A percentile compares a stretch with the other conserved stretches of the same genome.
These are phyloP conservation scores for Trachops cirrhosus DNA, from an alignment of 2,797 vertebrate genomes.

Conservation along the genomic window DNA sequence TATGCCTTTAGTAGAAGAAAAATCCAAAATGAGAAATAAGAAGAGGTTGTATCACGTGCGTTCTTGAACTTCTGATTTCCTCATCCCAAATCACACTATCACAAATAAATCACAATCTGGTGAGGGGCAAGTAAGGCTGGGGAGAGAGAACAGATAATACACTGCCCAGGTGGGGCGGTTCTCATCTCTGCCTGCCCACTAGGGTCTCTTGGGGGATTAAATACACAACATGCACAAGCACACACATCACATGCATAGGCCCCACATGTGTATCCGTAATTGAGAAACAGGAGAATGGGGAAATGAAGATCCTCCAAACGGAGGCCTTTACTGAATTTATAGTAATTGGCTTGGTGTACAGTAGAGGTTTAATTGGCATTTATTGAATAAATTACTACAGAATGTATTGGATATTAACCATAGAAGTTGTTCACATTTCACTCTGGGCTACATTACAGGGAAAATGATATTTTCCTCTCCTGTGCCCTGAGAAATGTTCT, in stretches of 20 bases:
- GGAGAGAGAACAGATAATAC: background rate
- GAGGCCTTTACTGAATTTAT: background rate
- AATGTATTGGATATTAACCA: background rate
- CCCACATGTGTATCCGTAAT: background rate
- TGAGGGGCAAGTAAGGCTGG: background rate
- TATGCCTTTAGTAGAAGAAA: background rate
- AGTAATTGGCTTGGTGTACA: background rate
- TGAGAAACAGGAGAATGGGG: background rate
- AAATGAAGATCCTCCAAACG: background rate
- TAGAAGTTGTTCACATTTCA: background rate
- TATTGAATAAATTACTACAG: background rate
- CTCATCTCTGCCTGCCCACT: background rate
- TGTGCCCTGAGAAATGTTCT: background rate
- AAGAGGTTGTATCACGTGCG: fast-evolving
- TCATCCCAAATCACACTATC: background rate
- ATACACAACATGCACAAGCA: background rate
- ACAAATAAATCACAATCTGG: background rate
- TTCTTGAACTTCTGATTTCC: background rate
- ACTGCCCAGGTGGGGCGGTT: background rate
- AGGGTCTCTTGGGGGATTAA: background rate
- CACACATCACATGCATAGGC: background rate
- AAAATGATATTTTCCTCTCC: background rate
- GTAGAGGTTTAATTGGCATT: background rate
- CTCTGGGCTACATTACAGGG: background rate
- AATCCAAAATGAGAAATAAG: background rate